These are phyloP conservation scores for Danionella cerebrum DNA, from an alignment of 2,113 vertebrate species.

Conservation along the genomic window DNA sequence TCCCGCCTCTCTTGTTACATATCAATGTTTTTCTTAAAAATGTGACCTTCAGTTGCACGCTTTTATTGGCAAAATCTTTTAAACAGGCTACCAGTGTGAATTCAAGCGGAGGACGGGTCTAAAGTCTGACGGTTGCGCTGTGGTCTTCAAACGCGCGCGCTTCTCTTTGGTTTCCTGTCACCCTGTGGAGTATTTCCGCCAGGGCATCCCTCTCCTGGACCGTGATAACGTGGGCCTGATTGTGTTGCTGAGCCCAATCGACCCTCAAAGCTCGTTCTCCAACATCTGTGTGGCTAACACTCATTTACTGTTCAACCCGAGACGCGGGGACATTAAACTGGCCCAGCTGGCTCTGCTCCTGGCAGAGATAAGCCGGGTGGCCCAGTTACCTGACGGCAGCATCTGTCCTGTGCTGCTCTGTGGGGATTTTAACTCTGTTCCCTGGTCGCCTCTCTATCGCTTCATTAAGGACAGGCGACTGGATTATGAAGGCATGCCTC, in stretches of 20 bases:
- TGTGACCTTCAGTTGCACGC: no score
- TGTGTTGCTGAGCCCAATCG: constrained; percentile 69
- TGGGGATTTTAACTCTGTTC: constrained; percentile 93
- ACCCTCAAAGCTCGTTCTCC: neutral
- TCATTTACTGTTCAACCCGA: constrained; percentile 90
- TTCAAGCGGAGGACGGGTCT: constrained; percentile 88
- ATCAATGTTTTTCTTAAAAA: no score
- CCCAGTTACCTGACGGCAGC: constrained; percentile 65
- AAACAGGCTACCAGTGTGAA: constrained; percentile 85
- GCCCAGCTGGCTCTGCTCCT: constrained; percentile 89
- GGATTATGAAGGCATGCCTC: constrained; percentile 77
- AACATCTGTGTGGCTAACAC: constrained; percentile 87
- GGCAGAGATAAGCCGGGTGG: constrained; percentile 77
- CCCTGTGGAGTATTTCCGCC: constrained; percentile 82
- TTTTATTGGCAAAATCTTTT: no score
- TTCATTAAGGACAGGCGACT: constrained; percentile 82
- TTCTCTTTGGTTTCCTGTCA: constrained; percentile 78
- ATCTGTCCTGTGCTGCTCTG: constrained; percentile 80
- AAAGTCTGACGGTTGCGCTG: constrained; percentile 88
- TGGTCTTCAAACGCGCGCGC: constrained; percentile 79
- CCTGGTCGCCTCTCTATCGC: constrained; percentile 81
- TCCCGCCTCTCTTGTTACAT: no score
- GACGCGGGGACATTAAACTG: constrained; percentile 90
- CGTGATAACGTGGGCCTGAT: constrained; percentile 93
- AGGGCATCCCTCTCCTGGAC: constrained; percentile 77